Evolutionary conservation across 92 coral and sea anemone species (phyloP).

Genomic region (Bergia puertoricense): DNA sequence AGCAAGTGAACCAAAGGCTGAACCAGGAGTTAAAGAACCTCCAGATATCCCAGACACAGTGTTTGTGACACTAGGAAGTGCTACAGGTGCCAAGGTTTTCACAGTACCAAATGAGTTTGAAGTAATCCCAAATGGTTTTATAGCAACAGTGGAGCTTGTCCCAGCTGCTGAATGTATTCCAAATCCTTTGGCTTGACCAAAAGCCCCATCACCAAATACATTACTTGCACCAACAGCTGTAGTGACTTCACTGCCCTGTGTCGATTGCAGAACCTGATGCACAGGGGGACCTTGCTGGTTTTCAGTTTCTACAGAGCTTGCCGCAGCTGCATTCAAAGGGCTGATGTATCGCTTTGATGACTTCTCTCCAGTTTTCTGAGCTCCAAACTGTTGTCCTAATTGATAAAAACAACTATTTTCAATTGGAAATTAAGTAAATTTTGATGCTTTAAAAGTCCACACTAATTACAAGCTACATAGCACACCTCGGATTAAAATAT

Average conservation of each 20-base stretch:
- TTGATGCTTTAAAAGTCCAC: not conserved
- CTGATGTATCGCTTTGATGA: constrained; percentile 17
- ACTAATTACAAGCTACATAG: not conserved
- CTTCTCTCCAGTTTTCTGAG: constrained; percentile 1
- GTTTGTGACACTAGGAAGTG: not conserved
- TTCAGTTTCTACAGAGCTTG: not conserved
- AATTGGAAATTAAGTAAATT: not conserved
- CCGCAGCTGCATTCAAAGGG: constrained; percentile 6
- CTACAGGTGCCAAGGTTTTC: not conserved
- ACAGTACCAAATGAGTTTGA: not conserved
- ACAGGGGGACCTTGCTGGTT: not conserved
- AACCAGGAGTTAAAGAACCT: not conserved
- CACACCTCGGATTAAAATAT: not conserved
- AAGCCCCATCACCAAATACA: not conserved
- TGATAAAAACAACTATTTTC: not conserved
- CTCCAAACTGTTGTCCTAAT: constrained; percentile 21
- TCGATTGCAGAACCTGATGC: not conserved
- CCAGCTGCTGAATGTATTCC: not conserved
- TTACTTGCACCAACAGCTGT: not conserved
- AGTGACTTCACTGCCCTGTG: not conserved
- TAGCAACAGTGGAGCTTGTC: not conserved
- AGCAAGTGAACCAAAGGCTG: constrained; percentile 15
- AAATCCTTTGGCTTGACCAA: constrained; percentile 22
- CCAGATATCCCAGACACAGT: constrained; percentile 2
- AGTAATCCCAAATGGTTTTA: constrained; percentile 7